Evolutionary conservation across 1,140 invertebrate genomes (phyloP), one percentile per base, ranked within the genome.

Genomic region (Tetragonula clypearis): DNA sequence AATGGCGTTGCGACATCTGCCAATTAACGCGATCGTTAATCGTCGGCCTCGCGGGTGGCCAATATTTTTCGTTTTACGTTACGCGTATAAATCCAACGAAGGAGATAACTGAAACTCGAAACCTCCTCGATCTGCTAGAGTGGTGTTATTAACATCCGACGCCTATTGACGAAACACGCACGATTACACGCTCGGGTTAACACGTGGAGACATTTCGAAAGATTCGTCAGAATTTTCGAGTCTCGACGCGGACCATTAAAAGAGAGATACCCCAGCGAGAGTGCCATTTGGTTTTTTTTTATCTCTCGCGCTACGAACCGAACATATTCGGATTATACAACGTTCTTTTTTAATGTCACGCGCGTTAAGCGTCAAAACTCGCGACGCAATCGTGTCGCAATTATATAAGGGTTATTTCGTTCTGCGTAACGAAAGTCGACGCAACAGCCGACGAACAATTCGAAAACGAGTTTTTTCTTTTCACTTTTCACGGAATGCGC

Each of bases 21-120:
- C 58, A 80, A 80, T 80, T 80, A 80, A 72, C 30, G 55, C 14
- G 49, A 72, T 49, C 23, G 17, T 60, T 72, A 72, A 80, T 72
- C 11, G 21, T 1, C 55, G 55, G 71, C 79, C 35, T 71, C 58
- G 66, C 17, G 23, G 15, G 15, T 23, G 0, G 11, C 15, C 8
- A 6, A 11, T 8, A 65, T 56, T 23, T 26, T 30, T 14, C 9
- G 41, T 8, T 49, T 49, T 12, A 15, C 3, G 11, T 21, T 19
- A 35, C 35, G 2, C 21, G 5, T 17, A 26, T 49, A 72, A 53
- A 49, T 53, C 23, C 19, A 49, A 23, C 1, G 35, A 72, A 15
- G 41, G 0, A 17, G 23, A 15, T 9, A n/a, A 41, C 8, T 23
- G 8, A 75, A 5, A 58, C 12, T 26, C 21, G 49, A 68, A 3